Conservation (phyloP, 2,888 invertebrate genomes). For the Chaetogeoica ovagalla region DNA sequence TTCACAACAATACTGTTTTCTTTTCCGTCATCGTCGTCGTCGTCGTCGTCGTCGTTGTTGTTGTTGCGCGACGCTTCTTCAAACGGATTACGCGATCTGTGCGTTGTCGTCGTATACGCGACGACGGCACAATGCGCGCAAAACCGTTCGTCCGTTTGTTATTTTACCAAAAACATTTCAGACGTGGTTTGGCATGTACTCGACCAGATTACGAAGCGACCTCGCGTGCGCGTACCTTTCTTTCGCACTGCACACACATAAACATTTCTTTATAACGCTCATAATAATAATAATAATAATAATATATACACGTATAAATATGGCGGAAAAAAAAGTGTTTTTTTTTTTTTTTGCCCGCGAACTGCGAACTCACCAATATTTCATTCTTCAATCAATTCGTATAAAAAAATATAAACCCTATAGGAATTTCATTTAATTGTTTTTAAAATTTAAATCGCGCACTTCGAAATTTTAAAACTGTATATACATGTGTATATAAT, state of each 20-base stretch:
- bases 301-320: too few species aligned
- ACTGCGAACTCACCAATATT: too few species aligned
- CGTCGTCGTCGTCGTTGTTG: neutral
- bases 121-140: neutral
- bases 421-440: too few species aligned
- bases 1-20: constrained; percentile 1
- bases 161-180: constrained; percentile 7
- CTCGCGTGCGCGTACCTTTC: constrained; percentile 1
- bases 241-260: neutral
- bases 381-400: too few species aligned
- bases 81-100: constrained; percentile 30
- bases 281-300: neutral
- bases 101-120: neutral
- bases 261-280: too few species aligned
- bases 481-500: too few species aligned
- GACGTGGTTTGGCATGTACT: constrained; percentile 50
- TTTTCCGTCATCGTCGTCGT: neutral
- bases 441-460: too few species aligned
- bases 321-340: too few species aligned
- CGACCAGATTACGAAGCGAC: constrained; percentile 36
- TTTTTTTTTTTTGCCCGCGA: too few species aligned
- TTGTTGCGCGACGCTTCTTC: constrained; percentile 25
- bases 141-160: neutral
- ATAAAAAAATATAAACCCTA: too few species aligned
- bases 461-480: too few species aligned